A percentile compares a stretch with the other conserved stretches of the same genome.
Evolutionary conservation across 2,888 invertebrate species (phyloP).

Genomic region (Torymus tubicola): DNA sequence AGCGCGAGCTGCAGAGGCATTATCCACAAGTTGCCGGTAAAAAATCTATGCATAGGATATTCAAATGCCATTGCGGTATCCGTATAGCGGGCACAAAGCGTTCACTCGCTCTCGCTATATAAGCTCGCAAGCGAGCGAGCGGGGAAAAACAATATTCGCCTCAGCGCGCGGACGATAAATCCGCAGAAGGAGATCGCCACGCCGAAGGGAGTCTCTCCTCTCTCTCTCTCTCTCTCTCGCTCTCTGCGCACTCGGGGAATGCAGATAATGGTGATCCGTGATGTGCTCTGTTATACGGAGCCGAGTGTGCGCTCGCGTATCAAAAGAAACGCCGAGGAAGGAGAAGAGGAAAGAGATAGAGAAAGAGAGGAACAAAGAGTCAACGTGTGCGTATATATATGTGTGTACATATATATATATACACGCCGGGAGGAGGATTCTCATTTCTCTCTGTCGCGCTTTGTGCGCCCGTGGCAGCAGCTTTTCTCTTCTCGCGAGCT

Average conservation of each 20-base stretch:
- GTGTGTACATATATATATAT: conserved; percentile 41
- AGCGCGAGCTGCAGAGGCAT: too few relatives aligned
- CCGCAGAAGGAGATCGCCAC: conserved; percentile 38
- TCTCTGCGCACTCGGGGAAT: conserved; percentile 40
- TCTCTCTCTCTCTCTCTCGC: background rate
- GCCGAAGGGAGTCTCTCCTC: conserved; percentile 21
- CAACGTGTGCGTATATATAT: conserved; percentile 46
- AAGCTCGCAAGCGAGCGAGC: background rate
- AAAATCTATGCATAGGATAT: background rate
- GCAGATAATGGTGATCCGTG: conserved; percentile 55
- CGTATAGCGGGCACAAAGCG: conserved; percentile 2
- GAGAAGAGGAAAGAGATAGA: background rate
- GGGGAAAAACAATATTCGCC: conserved; percentile 47
- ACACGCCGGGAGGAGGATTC: conserved; percentile 10
- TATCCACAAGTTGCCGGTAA: background rate
- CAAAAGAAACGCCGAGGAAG: conserved; percentile 15
- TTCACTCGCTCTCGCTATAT: background rate
- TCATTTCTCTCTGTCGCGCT: conserved; percentile 33
- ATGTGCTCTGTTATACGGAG: conserved; percentile 37
- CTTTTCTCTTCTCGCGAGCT: background rate
- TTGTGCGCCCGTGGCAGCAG: too few relatives aligned
- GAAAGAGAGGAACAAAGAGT: conserved; percentile 48
- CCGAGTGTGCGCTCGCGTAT: conserved; percentile 19
- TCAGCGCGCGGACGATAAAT: conserved; percentile 31
- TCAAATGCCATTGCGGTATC: conserved; percentile 37